Conservation (phyloP, 2,797 vertebrate species). For the Xenopus petersii region DNA sequence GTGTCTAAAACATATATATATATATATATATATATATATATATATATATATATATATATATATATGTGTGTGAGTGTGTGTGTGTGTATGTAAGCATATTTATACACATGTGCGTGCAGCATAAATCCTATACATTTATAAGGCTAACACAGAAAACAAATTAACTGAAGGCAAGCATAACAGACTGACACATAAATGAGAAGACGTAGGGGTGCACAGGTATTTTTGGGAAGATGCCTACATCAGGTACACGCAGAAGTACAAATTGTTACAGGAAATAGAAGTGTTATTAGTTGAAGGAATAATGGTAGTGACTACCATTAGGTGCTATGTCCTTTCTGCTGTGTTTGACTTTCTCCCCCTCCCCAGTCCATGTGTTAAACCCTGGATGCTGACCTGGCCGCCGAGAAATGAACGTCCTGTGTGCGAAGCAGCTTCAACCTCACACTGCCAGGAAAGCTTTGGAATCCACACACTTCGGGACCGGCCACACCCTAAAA, state of each 20-base stretch:
- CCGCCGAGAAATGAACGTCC: slow-evolving; percentile 19
- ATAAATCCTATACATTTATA: background rate
- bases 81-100: background rate
- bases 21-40: background rate
- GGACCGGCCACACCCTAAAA: background rate
- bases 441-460: slow-evolving; percentile 34
- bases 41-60: background rate
- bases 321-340: background rate
- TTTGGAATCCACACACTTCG: slow-evolving; percentile 31
- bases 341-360: background rate
- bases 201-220: too few relatives aligned
- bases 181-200: too few relatives aligned
- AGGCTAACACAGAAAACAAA: background rate
- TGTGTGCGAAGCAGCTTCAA: slow-evolving; percentile 28
- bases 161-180: too few relatives aligned
- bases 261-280: too few relatives aligned
- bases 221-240: too few relatives aligned
- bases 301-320: too few relatives aligned
- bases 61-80: background rate
- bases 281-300: too few relatives aligned
- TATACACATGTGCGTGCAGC: background rate
- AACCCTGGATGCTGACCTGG: slow-evolving; percentile 29
- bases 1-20: background rate
- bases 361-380: background rate
- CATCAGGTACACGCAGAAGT: too few relatives aligned